phyloP scores from a whole-genome alignment of 2,888 invertebrate genomes.

The Epinotia nisella region DNA sequence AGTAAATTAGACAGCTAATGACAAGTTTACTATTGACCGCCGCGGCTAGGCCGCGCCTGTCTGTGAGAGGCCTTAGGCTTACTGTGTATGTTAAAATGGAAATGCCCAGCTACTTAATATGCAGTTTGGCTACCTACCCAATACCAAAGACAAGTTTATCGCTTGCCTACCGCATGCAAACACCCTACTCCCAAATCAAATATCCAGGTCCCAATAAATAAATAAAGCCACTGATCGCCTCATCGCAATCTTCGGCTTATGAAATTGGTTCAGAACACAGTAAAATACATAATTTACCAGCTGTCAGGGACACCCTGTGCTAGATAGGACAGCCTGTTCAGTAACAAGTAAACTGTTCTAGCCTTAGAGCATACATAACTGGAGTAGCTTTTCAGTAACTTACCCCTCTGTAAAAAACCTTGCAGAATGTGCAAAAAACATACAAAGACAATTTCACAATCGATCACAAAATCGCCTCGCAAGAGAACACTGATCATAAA shows the following conservation, averaged over 20 bases:
- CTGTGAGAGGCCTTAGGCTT: no score
- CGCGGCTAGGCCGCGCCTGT: no score
- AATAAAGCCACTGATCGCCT: slow-evolving; percentile 40
- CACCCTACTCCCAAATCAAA: slow-evolving; percentile 36
- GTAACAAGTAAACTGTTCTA: slow-evolving; percentile 13
- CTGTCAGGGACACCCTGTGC: slow-evolving; percentile 51
- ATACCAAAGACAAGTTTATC: slow-evolving; percentile 4
- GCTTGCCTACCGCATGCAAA: slow-evolving; percentile 26
- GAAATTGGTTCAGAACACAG: slow-evolving; percentile 75
- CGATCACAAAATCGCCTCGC: no score
- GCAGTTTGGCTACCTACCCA: neutral
- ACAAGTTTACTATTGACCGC: no score
- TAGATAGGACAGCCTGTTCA: slow-evolving; percentile 25
- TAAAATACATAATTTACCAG: slow-evolving; percentile 78
- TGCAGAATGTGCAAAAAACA: no score
- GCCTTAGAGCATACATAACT: no score
- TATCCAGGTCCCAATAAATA: slow-evolving; percentile 38
- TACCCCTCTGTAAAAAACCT: no score
- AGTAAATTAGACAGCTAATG: no score
- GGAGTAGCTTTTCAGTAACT: no score
- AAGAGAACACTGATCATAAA: no score
- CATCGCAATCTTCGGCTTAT: slow-evolving; percentile 60
- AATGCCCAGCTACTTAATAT: neutral
- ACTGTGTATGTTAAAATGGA: no score
- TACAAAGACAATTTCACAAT: no score